Base-by-base conservation (phyloP, 2,113 vertebrate species). In the Eulemur macaco region DNA sequence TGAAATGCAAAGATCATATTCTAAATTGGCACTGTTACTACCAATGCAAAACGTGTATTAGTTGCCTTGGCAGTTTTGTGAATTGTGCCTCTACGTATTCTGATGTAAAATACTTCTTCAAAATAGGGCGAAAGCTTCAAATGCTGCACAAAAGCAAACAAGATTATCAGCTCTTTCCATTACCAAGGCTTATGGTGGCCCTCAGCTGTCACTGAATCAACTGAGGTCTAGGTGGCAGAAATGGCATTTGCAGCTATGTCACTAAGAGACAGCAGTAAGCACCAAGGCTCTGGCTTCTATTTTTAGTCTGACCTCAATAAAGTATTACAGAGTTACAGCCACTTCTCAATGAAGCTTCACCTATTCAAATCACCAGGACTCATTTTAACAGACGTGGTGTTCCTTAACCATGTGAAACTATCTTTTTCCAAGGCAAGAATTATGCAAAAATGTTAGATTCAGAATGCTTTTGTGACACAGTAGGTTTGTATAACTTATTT, bases 221-320 rank as follows among this genome's bases (percentile, higher is more conserved):
- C 52, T 27, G n/a, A 73, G 60, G 25, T 71, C 31, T 39, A 76
- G 83, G 47, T 0, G 20, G 56, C 45, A 95, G n/a, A 91, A 85
- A 85, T 25, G 39, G 21, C 39, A 81, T 84, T 23, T 42, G 21
- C 34, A 95, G 54, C 66, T 91, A 34, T 88, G 73, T 58, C 77
- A 87, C 80, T 64, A 76, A 81, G 13, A 86, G 69, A 69, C 1
- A 88, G 54, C 37, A 94, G 95, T 42, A 91, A 47, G 87, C 88
- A 45, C 73, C 89, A 74, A 95, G 23, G 27, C 21, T 42, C 81
- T 94, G 34, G 11, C n/a, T 88, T 90, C 76, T 95, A 86, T 89
- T 93, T 97, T 88, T 71, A 96, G 56, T 77, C 45, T 96, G 85
- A 56, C 68, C 82, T 83, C 77, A 89, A 52, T 91, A 89, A 82